Conservation (phyloP, 2,113 vertebrate genomes). For the Zosterops lateralis region DNA sequence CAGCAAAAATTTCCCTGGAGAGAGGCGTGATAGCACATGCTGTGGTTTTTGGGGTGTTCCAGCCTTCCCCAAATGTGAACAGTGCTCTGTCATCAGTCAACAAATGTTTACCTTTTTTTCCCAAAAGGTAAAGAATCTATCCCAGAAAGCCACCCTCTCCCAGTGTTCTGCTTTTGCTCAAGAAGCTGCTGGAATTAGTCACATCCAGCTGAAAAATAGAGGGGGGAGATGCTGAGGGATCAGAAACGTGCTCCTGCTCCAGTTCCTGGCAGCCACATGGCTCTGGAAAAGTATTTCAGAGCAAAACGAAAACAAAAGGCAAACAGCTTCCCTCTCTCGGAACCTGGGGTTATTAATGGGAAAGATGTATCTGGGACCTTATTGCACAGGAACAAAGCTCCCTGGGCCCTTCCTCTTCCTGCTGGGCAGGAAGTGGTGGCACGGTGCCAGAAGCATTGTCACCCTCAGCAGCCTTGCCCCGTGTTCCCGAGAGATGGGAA, state of each 20-base stretch:
- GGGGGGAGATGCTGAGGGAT: fast-evolving
- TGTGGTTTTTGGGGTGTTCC: neutral
- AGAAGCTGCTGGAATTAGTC: fast-evolving
- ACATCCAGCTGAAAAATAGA: neutral
- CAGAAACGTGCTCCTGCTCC: fast-evolving
- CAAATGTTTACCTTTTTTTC: neutral
- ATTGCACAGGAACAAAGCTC: fast-evolving
- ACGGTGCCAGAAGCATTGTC: fast-evolving
- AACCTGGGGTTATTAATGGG: fast-evolving
- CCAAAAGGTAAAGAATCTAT: neutral
- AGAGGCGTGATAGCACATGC: fast-evolving
- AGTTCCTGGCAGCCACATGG: neutral
- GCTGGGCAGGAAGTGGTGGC: neutral
- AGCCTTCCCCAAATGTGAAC: neutral
- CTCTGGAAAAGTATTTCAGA: neutral
- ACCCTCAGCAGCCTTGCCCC: neutral
- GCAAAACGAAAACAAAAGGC: neutral
- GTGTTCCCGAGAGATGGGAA: fast-evolving
- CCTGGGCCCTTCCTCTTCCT: fast-evolving
- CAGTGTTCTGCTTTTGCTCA: fast-evolving
- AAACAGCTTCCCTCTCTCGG: neutral
- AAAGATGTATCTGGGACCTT: fast-evolving
- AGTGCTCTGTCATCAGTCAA: neutral
- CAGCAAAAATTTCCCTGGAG: neutral
- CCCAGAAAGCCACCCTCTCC: neutral